These are phyloP conservation scores for Sinotaia quadrata DNA, from an alignment of 2,888 invertebrate genomes.

Conservation along the genomic window DNA sequence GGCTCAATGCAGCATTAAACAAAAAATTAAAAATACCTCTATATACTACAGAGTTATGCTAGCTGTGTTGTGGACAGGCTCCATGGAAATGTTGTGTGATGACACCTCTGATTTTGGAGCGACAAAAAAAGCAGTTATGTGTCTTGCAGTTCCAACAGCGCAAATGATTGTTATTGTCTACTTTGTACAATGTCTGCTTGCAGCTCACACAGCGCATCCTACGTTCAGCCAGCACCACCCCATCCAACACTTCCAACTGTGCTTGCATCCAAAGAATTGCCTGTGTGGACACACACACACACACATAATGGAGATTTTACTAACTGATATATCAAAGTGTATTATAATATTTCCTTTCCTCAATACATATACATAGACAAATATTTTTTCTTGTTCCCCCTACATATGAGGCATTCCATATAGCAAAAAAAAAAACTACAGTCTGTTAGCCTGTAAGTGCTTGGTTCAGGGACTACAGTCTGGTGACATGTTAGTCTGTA, in stretches of 20 bases:
- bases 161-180: slow-evolving; percentile 54
- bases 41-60: slow-evolving; percentile 21
- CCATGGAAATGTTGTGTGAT: slow-evolving; percentile 57
- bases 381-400: no score
- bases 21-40: no score
- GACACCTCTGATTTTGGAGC: slow-evolving; percentile 45
- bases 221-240: slow-evolving; percentile 34
- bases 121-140: slow-evolving; percentile 54
- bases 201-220: slow-evolving; percentile 46
- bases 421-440: no score
- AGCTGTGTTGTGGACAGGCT: slow-evolving; percentile 52
- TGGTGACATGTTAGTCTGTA: no score
- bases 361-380: no score
- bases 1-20: no score
- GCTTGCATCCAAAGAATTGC: slow-evolving; percentile 39
- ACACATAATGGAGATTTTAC: no score
- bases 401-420: no score
- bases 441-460: no score
- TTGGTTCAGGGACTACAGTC: no score
- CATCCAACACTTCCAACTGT: slow-evolving; percentile 40
- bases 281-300: slow-evolving; percentile 31
- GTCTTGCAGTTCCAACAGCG: slow-evolving; percentile 60
- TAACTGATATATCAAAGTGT: no score
- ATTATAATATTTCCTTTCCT: no score
- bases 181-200: slow-evolving; percentile 50